Percentiles rank a stretch among this genome's conserved stretches.
phyloP scores from a whole-genome alignment of 2,888 invertebrate species.

The Mesochorus sp. region DNA sequence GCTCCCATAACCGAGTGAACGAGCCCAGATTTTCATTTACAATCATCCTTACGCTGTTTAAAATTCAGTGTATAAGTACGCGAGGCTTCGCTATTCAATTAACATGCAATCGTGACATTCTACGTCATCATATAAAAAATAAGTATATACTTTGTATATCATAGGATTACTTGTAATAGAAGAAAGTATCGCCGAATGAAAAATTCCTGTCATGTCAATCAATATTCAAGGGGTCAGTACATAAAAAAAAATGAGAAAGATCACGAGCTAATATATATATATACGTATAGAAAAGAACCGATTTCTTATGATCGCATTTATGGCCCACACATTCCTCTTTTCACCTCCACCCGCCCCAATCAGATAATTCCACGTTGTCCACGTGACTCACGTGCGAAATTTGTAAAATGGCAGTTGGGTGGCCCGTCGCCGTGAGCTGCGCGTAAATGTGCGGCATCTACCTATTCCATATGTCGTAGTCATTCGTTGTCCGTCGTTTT shows the following conservation, averaged over 20 bases:
- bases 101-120: too few relatives aligned
- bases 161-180: too few relatives aligned
- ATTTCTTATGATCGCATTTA: slow-evolving; percentile 41
- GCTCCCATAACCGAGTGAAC: too few relatives aligned
- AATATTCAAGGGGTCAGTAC: neutral
- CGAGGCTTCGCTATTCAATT: too few relatives aligned
- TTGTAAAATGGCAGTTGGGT: slow-evolving; percentile 65
- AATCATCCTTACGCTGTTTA: too few relatives aligned
- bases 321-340: slow-evolving; percentile 49
- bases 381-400: slow-evolving; percentile 75
- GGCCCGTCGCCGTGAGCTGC: slow-evolving; percentile 41
- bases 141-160: too few relatives aligned
- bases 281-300: slow-evolving; percentile 27
- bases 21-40: too few relatives aligned
- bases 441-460: slow-evolving; percentile 27
- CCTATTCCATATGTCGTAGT: neutral
- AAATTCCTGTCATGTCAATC: neutral
- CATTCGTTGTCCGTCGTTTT: slow-evolving; percentile 31
- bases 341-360: slow-evolving; percentile 61
- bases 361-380: slow-evolving; percentile 68
- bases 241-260: neutral
- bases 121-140: too few relatives aligned
- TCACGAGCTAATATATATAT: too few relatives aligned
- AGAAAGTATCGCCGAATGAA: neutral
- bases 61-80: too few relatives aligned